A percentile compares a stretch with the other conserved stretches of the same genome.
Evolutionary conservation across 2,113 vertebrate genomes (phyloP).

Genomic region (Gnathonemus echidnorhynchus): DNA sequence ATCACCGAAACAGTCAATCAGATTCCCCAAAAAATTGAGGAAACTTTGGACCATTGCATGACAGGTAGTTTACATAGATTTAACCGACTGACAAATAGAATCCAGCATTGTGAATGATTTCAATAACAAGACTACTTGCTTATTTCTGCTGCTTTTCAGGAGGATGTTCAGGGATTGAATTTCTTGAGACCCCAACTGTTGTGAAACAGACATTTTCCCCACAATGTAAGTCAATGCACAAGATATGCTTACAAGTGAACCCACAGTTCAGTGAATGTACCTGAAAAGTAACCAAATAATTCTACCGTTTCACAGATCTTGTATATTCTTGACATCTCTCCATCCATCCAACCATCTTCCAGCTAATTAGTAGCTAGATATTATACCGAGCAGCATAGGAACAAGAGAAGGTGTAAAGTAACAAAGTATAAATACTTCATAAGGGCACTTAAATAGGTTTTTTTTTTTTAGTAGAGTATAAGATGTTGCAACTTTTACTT

Average conservation of each 20-base stretch:
- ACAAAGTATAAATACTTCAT: background rate
- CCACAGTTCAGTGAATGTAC: background rate
- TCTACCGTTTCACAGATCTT: background rate
- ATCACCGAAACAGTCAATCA: background rate
- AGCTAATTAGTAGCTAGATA: background rate
- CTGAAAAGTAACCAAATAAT: background rate
- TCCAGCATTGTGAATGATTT: background rate
- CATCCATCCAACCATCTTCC: background rate
- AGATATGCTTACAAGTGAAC: background rate
- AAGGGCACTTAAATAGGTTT: background rate
- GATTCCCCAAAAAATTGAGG: background rate
- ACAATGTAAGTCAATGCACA: background rate
- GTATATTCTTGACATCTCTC: background rate
- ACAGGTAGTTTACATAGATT: background rate
- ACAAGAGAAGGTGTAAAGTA: background rate
- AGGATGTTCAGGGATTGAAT: background rate
- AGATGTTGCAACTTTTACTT: background rate
- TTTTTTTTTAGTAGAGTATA: background rate
- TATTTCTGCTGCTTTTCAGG: conserved; percentile 4
- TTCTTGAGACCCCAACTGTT: conserved; percentile 3
- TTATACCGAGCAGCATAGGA: background rate
- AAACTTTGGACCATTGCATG: background rate
- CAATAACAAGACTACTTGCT: background rate
- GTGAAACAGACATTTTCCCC: background rate
- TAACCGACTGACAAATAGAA: background rate